Evolutionary conservation across 2,113 vertebrate genomes (phyloP).

Genomic region (Percina caprodes): DNA sequence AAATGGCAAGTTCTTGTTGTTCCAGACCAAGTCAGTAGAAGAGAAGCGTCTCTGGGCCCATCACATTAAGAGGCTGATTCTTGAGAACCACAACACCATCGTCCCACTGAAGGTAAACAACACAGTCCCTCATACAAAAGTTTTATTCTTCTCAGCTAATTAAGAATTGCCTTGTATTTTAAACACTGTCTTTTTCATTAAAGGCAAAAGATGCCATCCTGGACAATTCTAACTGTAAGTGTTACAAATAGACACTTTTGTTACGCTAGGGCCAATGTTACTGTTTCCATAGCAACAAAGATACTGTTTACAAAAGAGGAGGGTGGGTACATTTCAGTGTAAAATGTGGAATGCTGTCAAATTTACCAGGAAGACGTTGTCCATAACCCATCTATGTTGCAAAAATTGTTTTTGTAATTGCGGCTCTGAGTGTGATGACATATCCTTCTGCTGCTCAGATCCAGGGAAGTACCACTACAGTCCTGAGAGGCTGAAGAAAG

Average conservation of each 20-base stretch:
- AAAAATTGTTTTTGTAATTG: slow-evolving; percentile 42
- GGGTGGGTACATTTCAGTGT: slow-evolving; percentile 22
- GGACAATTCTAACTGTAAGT: slow-evolving; percentile 94
- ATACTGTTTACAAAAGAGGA: slow-evolving; percentile 29
- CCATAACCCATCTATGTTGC: neutral
- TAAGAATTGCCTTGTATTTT: slow-evolving; percentile 2
- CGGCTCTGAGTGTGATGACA: slow-evolving; percentile 11
- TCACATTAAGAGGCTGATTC: slow-evolving; percentile 96
- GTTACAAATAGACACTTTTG: slow-evolving; percentile 14
- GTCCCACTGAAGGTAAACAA: slow-evolving; percentile 91
- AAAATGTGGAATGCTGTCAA: slow-evolving; percentile 26
- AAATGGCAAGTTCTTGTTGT: slow-evolving; percentile 39
- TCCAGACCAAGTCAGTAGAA: slow-evolving; percentile 90
- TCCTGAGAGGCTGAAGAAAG: slow-evolving; percentile 90
- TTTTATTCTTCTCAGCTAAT: neutral
- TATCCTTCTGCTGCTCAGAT: slow-evolving; percentile 69
- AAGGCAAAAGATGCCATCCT: slow-evolving; percentile 93
- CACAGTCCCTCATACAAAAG: neutral
- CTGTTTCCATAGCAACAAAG: slow-evolving; percentile 51
- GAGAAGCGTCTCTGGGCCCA: slow-evolving; percentile 95
- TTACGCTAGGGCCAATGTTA: neutral
- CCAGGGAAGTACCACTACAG: slow-evolving; percentile 88
- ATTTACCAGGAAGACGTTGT: slow-evolving; percentile 17
- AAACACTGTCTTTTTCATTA: slow-evolving; percentile 35
- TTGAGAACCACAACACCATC: slow-evolving; percentile 95